These are phyloP conservation scores for Irena cyanogastra DNA, from an alignment of 2,113 vertebrate genomes.

Conservation along the genomic window DNA sequence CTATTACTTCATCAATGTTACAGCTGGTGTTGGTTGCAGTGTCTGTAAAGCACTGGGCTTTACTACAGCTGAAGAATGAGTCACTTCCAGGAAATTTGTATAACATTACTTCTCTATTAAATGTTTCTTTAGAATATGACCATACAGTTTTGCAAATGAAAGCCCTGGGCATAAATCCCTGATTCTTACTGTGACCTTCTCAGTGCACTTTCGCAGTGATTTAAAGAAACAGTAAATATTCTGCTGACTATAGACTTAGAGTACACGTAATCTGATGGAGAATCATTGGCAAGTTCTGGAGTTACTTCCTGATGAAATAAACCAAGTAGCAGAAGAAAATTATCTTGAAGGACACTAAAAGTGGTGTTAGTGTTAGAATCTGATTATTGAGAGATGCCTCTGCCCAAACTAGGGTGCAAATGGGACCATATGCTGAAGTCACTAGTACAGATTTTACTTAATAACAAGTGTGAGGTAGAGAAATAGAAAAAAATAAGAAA, in stretches of 20 bases:
- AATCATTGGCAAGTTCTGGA: background rate
- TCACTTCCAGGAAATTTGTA: background rate
- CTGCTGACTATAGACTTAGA: background rate
- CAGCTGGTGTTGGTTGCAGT: background rate
- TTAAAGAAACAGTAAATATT: background rate
- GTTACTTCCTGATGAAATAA: background rate
- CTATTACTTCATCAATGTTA: background rate
- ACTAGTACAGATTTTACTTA: background rate
- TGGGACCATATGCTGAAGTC: rapidly evolving
- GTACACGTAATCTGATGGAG: rapidly evolving
- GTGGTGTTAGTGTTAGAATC: background rate
- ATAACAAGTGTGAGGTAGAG: background rate
- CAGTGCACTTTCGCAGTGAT: background rate
- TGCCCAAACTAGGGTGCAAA: background rate
- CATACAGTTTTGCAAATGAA: background rate
- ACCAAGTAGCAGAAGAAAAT: background rate
- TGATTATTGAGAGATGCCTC: background rate
- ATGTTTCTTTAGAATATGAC: background rate
- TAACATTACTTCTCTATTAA: background rate
- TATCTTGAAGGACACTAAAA: background rate
- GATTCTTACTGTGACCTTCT: background rate
- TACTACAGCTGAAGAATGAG: background rate
- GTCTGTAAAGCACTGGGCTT: background rate
- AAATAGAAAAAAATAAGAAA: background rate
- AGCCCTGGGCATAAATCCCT: background rate